Conservation (phyloP, 2,888 invertebrate species). For the Hyposoter dolosus region DNA sequence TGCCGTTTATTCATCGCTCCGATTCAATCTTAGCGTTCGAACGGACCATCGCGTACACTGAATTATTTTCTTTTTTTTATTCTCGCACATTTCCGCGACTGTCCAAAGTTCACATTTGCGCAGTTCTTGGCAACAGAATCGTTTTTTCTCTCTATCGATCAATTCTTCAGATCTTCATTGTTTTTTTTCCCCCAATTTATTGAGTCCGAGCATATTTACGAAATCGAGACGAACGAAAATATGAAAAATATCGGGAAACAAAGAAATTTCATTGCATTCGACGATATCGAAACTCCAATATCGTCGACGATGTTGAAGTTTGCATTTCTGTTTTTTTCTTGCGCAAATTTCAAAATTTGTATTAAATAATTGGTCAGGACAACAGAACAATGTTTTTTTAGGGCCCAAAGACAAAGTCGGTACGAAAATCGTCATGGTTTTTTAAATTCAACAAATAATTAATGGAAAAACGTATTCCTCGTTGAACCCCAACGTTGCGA, state of each 20-base stretch:
- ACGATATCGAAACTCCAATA: neutral
- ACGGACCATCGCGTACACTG: neutral
- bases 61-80: slow-evolving; percentile 13
- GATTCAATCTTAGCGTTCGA: slow-evolving; percentile 11
- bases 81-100: neutral
- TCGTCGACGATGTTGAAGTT: too few species aligned
- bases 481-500: too few species aligned
- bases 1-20: slow-evolving; percentile 37
- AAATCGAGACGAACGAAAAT: neutral
- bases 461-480: too few species aligned
- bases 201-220: neutral
- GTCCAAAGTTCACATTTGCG: neutral
- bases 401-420: too few species aligned
- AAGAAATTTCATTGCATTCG: neutral
- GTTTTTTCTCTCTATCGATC: neutral
- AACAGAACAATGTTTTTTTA: too few species aligned
- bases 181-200: neutral
- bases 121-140: neutral
- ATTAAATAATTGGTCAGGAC: too few species aligned
- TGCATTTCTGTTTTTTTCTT: too few species aligned
- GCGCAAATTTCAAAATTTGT: too few species aligned
- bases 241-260: neutral
- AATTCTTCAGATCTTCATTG: neutral
- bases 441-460: too few species aligned
- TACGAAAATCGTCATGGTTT: too few species aligned